Evolutionary conservation across 2,797 vertebrate genomes (phyloP).

Genomic region (Nyctalus aviator): DNA sequence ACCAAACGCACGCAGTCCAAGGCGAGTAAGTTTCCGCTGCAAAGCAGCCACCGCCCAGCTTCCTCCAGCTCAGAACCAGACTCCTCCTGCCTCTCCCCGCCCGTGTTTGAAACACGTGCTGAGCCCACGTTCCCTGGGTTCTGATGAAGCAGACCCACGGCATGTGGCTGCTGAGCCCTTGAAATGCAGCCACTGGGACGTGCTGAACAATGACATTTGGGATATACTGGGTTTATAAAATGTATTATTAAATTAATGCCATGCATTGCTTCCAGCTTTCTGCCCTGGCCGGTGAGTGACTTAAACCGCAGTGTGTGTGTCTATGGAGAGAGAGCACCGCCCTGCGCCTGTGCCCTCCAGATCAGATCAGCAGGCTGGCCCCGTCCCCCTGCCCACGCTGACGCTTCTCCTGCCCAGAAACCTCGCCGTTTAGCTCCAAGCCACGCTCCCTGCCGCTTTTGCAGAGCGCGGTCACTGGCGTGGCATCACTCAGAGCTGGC

Average conservation of each 20-base stretch:
- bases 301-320: neutral
- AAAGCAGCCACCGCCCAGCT: neutral
- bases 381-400: accelerated
- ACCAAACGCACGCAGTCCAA: neutral
- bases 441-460: neutral
- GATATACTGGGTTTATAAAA: neutral
- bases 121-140: neutral
- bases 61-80: neutral
- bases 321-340: neutral
- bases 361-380: neutral
- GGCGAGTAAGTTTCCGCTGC: too few species aligned
- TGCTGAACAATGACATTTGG: neutral
- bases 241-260: neutral
- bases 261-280: neutral
- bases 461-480: slow-evolving; percentile 72
- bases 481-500: slow-evolving; percentile 78
- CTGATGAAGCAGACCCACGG: accelerated
- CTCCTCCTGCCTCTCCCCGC: neutral
- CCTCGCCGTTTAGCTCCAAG: neutral
- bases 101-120: neutral
- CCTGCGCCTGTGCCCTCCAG: neutral
- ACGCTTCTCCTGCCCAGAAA: neutral
- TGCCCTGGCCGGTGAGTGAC: neutral
- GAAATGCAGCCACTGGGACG: neutral
- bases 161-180: neutral